Evolutionary conservation across 2,113 vertebrate genomes (phyloP).

Genomic region (Mus pahari): DNA sequence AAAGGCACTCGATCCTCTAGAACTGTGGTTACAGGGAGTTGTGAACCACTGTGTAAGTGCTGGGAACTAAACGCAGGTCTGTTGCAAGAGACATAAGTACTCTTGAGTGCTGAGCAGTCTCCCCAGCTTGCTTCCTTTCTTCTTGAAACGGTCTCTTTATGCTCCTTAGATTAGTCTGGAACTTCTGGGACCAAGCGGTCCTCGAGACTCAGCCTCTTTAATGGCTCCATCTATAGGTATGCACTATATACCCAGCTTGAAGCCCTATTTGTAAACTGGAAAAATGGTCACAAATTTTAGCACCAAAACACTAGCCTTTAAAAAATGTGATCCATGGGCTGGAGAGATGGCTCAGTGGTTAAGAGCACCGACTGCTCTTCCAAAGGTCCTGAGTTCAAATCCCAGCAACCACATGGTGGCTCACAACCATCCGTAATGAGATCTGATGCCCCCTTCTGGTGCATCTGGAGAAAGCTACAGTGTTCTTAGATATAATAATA

Average conservation of each 20-base stretch:
- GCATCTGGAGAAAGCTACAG: no score
- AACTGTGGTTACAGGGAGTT: not conserved
- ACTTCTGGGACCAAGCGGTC: not conserved
- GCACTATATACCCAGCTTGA: not conserved
- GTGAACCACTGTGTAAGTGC: not conserved
- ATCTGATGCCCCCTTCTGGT: no score
- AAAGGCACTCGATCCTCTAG: not conserved
- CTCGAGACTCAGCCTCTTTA: not conserved
- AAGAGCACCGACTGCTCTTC: no score
- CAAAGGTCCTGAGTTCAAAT: no score
- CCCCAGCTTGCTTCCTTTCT: not conserved
- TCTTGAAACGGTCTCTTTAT: not conserved
- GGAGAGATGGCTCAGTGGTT: no score
- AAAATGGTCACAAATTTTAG: accelerated
- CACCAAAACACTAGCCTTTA: constrained; percentile 34
- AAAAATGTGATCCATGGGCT: constrained; percentile 20
- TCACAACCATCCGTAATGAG: no score
- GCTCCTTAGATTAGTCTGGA: not conserved
- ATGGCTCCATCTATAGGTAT: not conserved
- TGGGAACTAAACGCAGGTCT: not conserved
- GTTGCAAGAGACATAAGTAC: not conserved
- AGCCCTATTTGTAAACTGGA: not conserved
- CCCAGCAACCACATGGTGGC: no score
- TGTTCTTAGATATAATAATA: no score
- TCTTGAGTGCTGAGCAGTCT: not conserved